Conservation (phyloP, 1,140 invertebrate genomes). For the Saccostrea echinata region DNA sequence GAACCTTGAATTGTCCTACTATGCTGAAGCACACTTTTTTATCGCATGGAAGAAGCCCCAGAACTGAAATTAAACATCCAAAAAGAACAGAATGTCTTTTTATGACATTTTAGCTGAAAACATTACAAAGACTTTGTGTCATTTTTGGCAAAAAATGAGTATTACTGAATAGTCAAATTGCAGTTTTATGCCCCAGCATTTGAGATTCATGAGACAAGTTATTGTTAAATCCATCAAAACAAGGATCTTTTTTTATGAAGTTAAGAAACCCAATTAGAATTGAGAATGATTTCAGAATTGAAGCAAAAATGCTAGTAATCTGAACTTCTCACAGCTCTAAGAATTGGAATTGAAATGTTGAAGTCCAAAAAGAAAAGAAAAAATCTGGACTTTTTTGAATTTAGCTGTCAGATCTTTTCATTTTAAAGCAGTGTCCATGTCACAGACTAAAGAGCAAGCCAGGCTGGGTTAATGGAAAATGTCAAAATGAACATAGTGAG, state of each 20-base stretch:
- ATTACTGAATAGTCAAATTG: slow-evolving; percentile 30
- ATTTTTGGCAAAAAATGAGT: slow-evolving; percentile 16
- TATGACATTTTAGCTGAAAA: slow-evolving; percentile 39
- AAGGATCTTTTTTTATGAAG: background rate
- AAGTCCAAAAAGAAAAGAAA: background rate
- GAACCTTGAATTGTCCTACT: background rate
- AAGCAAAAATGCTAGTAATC: background rate
- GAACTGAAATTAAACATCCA: slow-evolving; percentile 26
- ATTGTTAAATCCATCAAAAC: slow-evolving; percentile 34
- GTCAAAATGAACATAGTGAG: slow-evolving; percentile 37
- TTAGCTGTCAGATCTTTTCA: slow-evolving; percentile 6
- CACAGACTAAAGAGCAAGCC: slow-evolving; percentile 1
- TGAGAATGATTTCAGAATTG: background rate
- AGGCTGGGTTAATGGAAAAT: slow-evolving; percentile 31
- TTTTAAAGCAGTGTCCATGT: slow-evolving; percentile 18
- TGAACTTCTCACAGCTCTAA: background rate
- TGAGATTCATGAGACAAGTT: slow-evolving; percentile 32
- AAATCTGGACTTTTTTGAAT: background rate
- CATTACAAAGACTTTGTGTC: slow-evolving; percentile 16
- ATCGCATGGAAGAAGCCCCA: slow-evolving; percentile 11
- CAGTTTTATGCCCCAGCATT: slow-evolving; percentile 19
- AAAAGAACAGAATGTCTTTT: slow-evolving; percentile 28
- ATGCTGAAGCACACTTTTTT: background rate
- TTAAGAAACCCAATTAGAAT: slow-evolving; percentile 37
- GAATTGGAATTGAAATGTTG: background rate